Evolutionary conservation across 2,113 vertebrate genomes (phyloP), one percentile per base, ranked within the genome.

Genomic region (Paedocypris sp.): DNA sequence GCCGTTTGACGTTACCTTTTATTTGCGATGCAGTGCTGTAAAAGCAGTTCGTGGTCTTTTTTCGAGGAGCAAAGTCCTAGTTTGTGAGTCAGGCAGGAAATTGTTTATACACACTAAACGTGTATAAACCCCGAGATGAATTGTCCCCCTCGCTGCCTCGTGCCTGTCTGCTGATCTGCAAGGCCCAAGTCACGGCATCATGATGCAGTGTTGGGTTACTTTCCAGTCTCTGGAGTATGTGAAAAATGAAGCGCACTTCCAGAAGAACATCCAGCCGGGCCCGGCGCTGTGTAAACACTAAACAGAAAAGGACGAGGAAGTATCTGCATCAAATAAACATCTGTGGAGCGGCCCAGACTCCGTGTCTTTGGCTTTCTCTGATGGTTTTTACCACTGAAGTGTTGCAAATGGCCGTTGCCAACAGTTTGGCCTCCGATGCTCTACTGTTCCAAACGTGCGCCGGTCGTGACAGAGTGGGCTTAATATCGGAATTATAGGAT

Each of bases 11-110:
- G 45, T 58, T 18, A 46, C 39, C 10, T 32, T 32, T 59, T 19
- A 31, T 18, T 63, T 59, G 19, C 36, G 45, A 51, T 51, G 11
- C 12, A 6, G 43, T 39, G 16, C 38, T 18, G 31, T 59, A 58
- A 38, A 60, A 16, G 13, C 33, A 46, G 6, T 63, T 48, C 6
- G 16, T 33, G 13, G 50, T 64, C 33, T 69, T 16, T 64, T 43
- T 20, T 53, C 11, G 9, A 33, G 61, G 50, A 58, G 42, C 67
- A 69, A 69, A 64, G 67, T 69, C 54, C 54, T n/a, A 47, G 51
- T 59, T 13, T 18, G 48, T 28, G 51, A 47, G 39, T 22, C 47
- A 53, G 47, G 6, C 53, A 53, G 54, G 67, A 64, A 64, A 59
- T 64, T 32, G 56, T 69, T 69, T 60, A 64, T 60, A 18, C 41